Evolutionary conservation across 2,888 invertebrate genomes (phyloP), one percentile per base, ranked within the genome.

Genomic region (Diaprepes abbreviatus): DNA sequence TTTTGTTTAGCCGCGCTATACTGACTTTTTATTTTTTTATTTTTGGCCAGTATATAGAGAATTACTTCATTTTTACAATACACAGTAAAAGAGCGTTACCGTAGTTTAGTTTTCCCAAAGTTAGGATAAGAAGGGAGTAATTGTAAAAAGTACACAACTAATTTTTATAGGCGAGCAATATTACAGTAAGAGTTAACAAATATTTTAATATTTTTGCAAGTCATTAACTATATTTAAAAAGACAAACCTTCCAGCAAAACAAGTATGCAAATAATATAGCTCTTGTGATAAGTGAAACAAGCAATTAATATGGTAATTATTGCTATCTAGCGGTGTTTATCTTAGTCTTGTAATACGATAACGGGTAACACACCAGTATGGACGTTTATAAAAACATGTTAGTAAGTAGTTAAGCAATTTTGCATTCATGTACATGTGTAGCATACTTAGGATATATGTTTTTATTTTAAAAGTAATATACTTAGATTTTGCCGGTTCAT

Each of bases 231-330:
- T 43, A 43, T 45, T 24, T n/a, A 31, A 24, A 24, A 16, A 16
- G n/a, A 12, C 16, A 24, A 12, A 16, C 16, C 28, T 14, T 31
- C 14, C n/a, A 5, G 14, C 9, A 7, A 16, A 16, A 9, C 48
- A 16, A 36, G 14, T 52, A 52, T 55, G 55, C 55, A 55, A 54
- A 36, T 55, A 50, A 21, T 55, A 55, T 55, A 12, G 24, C 38
- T 24, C 14, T 21, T 36, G 36, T 55, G 55, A 55, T 55, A 55
- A 35, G 38, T 38, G 36, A 55, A 55, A 55, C 55, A 38, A 55
- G 38, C 38, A 55, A 55, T 55, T 55, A 55, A 38, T 55, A 55
- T 55, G 55, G 38, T 38, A 55, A 55, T 55, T 55, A 55, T 21
- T 24, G 35, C 14, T 55, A 55, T 55, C 55, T 55, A 14, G 19